Conservation (phyloP, 2,888 invertebrate genomes). For the Ennomos erosarius region DNA sequence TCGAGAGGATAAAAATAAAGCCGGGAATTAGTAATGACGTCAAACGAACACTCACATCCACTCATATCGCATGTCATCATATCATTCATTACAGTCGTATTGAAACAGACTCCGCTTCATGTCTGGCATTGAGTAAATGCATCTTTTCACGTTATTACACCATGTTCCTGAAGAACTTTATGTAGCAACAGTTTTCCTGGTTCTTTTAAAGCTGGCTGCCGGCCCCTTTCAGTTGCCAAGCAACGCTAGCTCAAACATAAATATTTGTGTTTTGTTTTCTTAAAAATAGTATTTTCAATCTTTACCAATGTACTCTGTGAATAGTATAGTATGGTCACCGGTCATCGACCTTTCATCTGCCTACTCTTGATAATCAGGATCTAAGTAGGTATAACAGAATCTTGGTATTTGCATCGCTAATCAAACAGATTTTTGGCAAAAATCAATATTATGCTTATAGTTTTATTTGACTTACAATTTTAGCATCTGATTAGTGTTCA, state of each 20-base stretch:
- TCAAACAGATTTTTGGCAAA: slow-evolving; percentile 22
- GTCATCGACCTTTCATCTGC: slow-evolving; percentile 44
- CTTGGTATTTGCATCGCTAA: slow-evolving; percentile 29
- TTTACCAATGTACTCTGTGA: too few relatives aligned
- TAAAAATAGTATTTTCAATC: too few relatives aligned
- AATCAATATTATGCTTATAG: slow-evolving; percentile 1
- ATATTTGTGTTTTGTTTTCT: slow-evolving; percentile 49
- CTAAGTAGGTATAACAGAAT: slow-evolving; percentile 25
- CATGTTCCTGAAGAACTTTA: neutral
- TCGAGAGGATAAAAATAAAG: slow-evolving; percentile 22
- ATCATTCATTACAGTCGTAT: slow-evolving; percentile 1
- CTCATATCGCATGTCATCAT: neutral
- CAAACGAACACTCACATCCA: slow-evolving; percentile 1
- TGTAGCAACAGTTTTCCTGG: neutral
- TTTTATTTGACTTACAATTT: slow-evolving; percentile 14
- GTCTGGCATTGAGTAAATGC: slow-evolving; percentile 12
- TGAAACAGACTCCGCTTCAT: neutral
- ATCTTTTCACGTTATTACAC: slow-evolving; percentile 8
- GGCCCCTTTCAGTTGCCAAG: slow-evolving; percentile 47
- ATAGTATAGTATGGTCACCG: slow-evolving; percentile 34
- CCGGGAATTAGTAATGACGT: slow-evolving; percentile 22
- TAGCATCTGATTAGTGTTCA: neutral
- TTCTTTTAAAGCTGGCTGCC: neutral
- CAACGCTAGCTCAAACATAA: slow-evolving; percentile 54
- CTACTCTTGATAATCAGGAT: slow-evolving; percentile 13